Conservation (phyloP, 2,888 invertebrate genomes). For the Rutpela maculata region DNA sequence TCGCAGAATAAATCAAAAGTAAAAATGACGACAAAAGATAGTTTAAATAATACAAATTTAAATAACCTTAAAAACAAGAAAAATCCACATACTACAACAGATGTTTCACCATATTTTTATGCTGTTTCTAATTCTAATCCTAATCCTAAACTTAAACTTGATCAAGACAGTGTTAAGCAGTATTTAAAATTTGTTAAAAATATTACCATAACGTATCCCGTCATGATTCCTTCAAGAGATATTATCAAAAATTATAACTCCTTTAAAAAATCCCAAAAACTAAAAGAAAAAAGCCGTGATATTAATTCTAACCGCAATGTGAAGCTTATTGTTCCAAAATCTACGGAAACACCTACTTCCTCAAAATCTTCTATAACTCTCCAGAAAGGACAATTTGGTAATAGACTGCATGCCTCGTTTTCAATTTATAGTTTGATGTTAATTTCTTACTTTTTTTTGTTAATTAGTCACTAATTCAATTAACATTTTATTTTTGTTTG, state of each 20-base stretch:
- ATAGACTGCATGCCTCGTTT: constrained; percentile 55
- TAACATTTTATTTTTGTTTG: constrained; percentile 29
- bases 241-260: constrained; percentile 67
- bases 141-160: constrained; percentile 66
- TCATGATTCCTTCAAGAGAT: constrained; percentile 76
- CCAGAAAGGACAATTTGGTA: constrained; percentile 51
- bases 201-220: constrained; percentile 81
- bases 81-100: constrained; percentile 60
- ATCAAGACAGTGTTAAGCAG: constrained; percentile 66
- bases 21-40: constrained; percentile 57
- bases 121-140: constrained; percentile 63
- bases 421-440: constrained; percentile 50
- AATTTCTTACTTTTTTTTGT: constrained; percentile 33
- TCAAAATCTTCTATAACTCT: constrained; percentile 44
- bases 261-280: constrained; percentile 70
- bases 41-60: constrained; percentile 57
- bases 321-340: constrained; percentile 68
- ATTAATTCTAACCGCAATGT: constrained; percentile 71
- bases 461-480: constrained; percentile 9
- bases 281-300: constrained; percentile 73
- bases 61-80: constrained; percentile 59
- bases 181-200: constrained; percentile 72
- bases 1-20: constrained; percentile 62
- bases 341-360: constrained; percentile 60
- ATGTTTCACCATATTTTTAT: constrained; percentile 68